Conservation (phyloP, 2,888 invertebrate genomes). For the Cremastinae sp. region DNA sequence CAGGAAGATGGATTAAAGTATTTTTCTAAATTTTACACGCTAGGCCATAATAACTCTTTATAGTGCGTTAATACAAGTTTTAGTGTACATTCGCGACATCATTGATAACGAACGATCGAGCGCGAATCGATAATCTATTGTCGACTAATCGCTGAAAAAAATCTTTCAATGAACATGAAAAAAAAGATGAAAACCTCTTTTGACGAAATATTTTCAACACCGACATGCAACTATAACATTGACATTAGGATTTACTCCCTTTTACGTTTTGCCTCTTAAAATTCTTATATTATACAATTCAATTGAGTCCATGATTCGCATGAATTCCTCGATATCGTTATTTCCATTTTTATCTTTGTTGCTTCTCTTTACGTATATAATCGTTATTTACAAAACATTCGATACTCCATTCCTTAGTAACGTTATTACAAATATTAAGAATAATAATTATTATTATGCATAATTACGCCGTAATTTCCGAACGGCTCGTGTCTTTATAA, state of each 20-base stretch:
- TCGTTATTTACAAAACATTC: slow-evolving; percentile 58
- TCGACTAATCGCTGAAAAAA: slow-evolving; percentile 32
- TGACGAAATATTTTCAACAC: slow-evolving; percentile 64
- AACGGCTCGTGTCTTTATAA: slow-evolving; percentile 23
- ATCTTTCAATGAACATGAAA: slow-evolving; percentile 16
- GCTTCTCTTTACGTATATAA: slow-evolving; percentile 47
- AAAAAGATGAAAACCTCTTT: slow-evolving; percentile 12
- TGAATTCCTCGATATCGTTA: slow-evolving; percentile 27
- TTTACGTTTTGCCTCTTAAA: slow-evolving; percentile 7
- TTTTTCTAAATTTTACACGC: slow-evolving; percentile 45
- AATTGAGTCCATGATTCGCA: slow-evolving; percentile 35
- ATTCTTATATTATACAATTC: slow-evolving; percentile 52
- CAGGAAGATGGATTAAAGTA: slow-evolving; percentile 44
- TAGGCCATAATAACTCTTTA: slow-evolving; percentile 57
- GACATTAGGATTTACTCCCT: slow-evolving; percentile 67
- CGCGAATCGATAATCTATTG: slow-evolving; percentile 12
- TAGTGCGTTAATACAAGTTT: slow-evolving; percentile 46
- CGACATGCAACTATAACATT: slow-evolving; percentile 72
- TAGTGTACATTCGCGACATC: slow-evolving; percentile 47
- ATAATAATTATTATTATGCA: slow-evolving; percentile 46
- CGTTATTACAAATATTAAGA: slow-evolving; percentile 51
- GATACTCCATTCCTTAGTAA: slow-evolving; percentile 42
- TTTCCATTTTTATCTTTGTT: slow-evolving; percentile 5
- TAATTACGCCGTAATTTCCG: slow-evolving; percentile 24
- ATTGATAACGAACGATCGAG: slow-evolving; percentile 11